A percentile compares a stretch with the other conserved stretches of the same genome.
phyloP scores from a whole-genome alignment of 2,113 vertebrate genomes.

The Callocephalon fimbriatum region DNA sequence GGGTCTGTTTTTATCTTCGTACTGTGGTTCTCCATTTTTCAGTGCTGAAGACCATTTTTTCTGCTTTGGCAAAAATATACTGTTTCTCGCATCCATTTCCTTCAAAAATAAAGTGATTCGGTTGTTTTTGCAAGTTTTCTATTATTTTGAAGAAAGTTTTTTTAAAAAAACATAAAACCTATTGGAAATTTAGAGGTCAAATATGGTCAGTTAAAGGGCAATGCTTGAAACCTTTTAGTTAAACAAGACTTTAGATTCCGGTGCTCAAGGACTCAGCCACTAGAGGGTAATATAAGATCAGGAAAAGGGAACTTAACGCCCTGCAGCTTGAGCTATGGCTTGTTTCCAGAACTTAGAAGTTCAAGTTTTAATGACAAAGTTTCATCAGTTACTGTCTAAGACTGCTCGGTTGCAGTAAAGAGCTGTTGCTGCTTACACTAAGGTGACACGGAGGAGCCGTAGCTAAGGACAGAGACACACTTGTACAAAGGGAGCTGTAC shows the following conservation, averaged over 20 bases:
- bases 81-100: not conserved
- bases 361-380: not conserved
- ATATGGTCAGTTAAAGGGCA: not conserved
- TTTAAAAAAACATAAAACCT: not conserved
- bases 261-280: not conserved
- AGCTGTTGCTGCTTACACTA: not conserved
- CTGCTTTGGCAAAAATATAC: not conserved
- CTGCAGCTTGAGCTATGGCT: not conserved
- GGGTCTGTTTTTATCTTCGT: not conserved
- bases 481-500: not conserved
- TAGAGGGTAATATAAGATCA: conserved; percentile 56
- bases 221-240: not conserved
- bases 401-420: not conserved
- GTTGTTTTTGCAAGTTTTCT: not conserved
- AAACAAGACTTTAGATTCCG: not conserved
- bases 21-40: not conserved
- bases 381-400: not conserved
- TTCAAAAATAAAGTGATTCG: not conserved
- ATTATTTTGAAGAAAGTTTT: not conserved
- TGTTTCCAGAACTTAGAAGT: not conserved
- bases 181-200: not conserved
- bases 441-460: not conserved
- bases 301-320: not conserved
- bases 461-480: not conserved
- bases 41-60: not conserved